Evolutionary conservation across 2,888 invertebrate species (phyloP), one percentile per base, ranked within the genome.

Genomic region (Acanthosoma haemorrhoidale): DNA sequence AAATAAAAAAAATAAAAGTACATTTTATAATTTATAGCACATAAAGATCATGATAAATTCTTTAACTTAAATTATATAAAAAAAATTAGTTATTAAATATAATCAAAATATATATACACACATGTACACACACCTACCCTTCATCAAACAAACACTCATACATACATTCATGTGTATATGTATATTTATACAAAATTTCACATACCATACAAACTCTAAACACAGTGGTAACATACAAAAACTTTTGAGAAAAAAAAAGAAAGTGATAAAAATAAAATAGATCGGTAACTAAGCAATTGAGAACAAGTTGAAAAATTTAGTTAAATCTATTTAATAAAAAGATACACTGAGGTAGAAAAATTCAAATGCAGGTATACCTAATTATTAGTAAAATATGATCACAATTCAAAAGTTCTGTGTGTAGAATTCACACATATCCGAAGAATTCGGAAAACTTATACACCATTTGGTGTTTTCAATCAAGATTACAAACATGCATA

Each of bases 291-390:
- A 68, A 71, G 58, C 39, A 31, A 57, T 38, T 43, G 29, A 64
- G 15, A 51, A 64, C 25, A 36, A 38, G 18, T 57, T 41, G 32
- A 29, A 70, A 16, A 70, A 58, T 43, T 70, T 66, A 70, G 41
- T 70, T 57, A 41, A 41, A 67, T 67, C 43, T 57, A 36, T 41
- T 59, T 70, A 41, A 58, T 43, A 29, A 67, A 70, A 70, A 61
- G 36, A 43, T 61, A 67, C 31, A 70, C 43, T 70, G 70, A 70
- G 70, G 70, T 70, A 70, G 70, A 70, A 70, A 63, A 70, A 70
- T 63, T 57, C 39, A 70, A 70, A 70, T 59, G 69, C 34, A 70
- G 25, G 57, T 57, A 36, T 58, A 67, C 16, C 69, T 58, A 64
- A 58, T 59, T 68, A 68, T 59, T 59, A 58, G 38, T 67, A 70